These are phyloP conservation scores for Sminthurides bifidus DNA, from an alignment of 1,140 invertebrate species.

Conservation along the genomic window DNA sequence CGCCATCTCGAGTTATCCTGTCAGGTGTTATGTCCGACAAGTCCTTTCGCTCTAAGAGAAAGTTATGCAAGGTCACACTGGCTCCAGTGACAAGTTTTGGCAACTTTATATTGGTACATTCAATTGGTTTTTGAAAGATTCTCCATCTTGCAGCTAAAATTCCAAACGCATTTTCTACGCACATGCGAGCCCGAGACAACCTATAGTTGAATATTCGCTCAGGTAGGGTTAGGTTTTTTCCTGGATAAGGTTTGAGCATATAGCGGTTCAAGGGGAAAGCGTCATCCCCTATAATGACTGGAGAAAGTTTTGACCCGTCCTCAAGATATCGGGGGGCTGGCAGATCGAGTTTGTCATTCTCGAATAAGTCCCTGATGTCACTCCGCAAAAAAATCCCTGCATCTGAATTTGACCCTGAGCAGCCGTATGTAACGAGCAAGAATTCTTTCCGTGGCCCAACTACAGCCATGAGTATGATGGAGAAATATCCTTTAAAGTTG, in stretches of 20 bases:
- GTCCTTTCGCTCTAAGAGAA: too few relatives aligned
- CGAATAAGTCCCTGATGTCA: neutral
- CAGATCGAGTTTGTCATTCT: neutral
- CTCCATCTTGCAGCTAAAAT: constrained; percentile 38
- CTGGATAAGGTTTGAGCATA: constrained; percentile 36
- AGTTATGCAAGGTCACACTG: neutral
- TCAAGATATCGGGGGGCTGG: neutral
- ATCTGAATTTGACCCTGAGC: constrained; percentile 30
- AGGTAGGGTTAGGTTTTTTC: constrained; percentile 17
- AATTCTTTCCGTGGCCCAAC: constrained; percentile 34
- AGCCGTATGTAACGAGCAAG: constrained; percentile 33
- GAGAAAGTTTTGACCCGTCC: constrained; percentile 11
- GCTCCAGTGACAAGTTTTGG: neutral
- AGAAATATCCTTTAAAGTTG: constrained; percentile 38
- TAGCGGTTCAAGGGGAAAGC: constrained; percentile 31
- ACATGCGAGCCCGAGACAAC: constrained; percentile 34
- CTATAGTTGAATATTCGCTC: constrained; percentile 16
- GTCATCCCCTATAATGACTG: constrained; percentile 33
- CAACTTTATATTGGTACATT: neutral
- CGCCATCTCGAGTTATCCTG: too few relatives aligned
- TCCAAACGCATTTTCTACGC: constrained; percentile 44
- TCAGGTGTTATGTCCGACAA: too few relatives aligned
- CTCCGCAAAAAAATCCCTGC: constrained; percentile 5
- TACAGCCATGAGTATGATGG: constrained; percentile 33
- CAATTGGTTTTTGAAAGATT: constrained; percentile 13